Percentiles rank a stretch among this genome's conserved stretches.
These are phyloP conservation scores for Berghia stephanieae DNA, from an alignment of 1,140 invertebrate species.

Conservation along the genomic window DNA sequence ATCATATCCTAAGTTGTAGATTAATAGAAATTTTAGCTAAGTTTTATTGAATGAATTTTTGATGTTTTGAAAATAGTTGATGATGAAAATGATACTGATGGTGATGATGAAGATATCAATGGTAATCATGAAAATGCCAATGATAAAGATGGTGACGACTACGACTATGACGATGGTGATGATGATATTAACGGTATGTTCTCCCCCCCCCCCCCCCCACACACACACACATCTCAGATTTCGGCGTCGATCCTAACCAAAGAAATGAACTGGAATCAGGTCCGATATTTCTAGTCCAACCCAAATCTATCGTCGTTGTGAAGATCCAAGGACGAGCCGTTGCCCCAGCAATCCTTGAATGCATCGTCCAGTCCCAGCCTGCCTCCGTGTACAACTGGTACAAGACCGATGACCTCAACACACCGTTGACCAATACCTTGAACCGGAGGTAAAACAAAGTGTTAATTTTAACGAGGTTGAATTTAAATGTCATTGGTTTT, in stretches of 20 bases:
- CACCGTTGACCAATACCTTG: slow-evolving; percentile 25
- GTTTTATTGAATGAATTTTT: no score
- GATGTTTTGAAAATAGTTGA: no score
- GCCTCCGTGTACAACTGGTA: slow-evolving; percentile 91
- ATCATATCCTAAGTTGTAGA: no score
- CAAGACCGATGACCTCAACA: slow-evolving; percentile 30
- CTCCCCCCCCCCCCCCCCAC: neutral
- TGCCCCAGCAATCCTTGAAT: slow-evolving; percentile 65
- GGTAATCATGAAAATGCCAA: neutral
- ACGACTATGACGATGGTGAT: neutral
- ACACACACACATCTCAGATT: slow-evolving; percentile 4
- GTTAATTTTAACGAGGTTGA: no score
- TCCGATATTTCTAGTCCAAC: slow-evolving; percentile 39
- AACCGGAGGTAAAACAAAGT: slow-evolving; percentile 23
- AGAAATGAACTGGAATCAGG: slow-evolving; percentile 10
- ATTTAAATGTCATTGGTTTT: no score
- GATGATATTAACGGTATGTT: neutral
- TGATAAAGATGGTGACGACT: neutral
- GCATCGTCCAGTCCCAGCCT: slow-evolving; percentile 88
- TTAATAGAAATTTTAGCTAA: no score
- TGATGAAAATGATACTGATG: neutral
- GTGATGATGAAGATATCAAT: neutral
- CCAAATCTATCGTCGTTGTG: slow-evolving; percentile 39
- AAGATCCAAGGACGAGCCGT: slow-evolving; percentile 25
- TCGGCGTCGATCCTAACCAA: neutral